Conservation (phyloP, 1,140 invertebrate species). For the Drosophila paulistorum region DNA sequence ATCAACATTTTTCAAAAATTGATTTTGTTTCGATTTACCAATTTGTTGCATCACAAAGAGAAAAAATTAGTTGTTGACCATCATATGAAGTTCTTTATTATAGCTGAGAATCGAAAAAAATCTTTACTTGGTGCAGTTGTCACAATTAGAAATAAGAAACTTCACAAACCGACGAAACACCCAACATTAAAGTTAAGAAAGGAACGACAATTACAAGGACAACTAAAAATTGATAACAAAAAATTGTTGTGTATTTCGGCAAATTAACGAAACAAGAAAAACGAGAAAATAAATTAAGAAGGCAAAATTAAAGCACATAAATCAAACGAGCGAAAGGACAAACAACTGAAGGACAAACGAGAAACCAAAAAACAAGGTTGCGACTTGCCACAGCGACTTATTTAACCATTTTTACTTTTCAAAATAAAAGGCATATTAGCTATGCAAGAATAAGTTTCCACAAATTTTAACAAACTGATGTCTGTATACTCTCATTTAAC, state of each 20-base stretch:
- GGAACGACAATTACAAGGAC: constrained; percentile 19
- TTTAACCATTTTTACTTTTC: constrained; percentile 29
- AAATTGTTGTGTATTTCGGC: constrained; percentile 30
- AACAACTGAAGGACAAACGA: constrained; percentile 2
- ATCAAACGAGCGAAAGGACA: constrained; percentile 41
- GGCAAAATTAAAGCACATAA: constrained; percentile 58
- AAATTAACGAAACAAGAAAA: constrained; percentile 47
- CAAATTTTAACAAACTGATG: too few relatives aligned
- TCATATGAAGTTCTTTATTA: too few relatives aligned
- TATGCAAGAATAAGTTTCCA: neutral
- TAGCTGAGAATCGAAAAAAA: too few relatives aligned
- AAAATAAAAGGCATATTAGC: constrained; percentile 1
- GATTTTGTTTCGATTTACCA: too few relatives aligned
- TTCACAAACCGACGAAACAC: too few relatives aligned
- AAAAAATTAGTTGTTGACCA: too few relatives aligned
- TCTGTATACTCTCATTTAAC: too few relatives aligned
- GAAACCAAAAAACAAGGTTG: constrained; percentile 16
- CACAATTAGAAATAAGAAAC: too few relatives aligned
- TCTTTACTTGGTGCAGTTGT: too few relatives aligned
- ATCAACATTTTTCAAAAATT: too few relatives aligned
- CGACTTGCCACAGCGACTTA: constrained; percentile 28
- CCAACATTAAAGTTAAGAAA: constrained; percentile 38
- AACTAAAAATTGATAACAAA: neutral
- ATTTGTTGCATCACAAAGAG: too few relatives aligned
- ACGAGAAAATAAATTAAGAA: constrained; percentile 61